Percentiles rank a stretch among this genome's conserved stretches.
Conservation (phyloP, 2,888 invertebrate genomes). For the Coenonympha glycerion region DNA sequence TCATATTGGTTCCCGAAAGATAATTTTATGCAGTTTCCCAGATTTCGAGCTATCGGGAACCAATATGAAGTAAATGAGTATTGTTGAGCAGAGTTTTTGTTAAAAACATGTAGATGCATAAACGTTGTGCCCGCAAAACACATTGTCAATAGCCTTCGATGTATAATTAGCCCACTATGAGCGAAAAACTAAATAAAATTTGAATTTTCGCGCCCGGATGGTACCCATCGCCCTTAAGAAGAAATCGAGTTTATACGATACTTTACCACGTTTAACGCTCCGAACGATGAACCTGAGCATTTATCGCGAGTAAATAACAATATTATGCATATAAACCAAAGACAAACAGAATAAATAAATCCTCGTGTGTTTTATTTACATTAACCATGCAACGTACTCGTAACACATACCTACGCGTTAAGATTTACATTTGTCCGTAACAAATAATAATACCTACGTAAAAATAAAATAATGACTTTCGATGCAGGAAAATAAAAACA, state of each 20-base stretch:
- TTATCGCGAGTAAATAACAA: slow-evolving; percentile 37
- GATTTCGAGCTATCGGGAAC: no score
- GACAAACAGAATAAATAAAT: slow-evolving; percentile 32
- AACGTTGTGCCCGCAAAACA: no score
- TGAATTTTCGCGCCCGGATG: no score
- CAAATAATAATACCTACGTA: slow-evolving; percentile 29
- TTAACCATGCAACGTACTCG: slow-evolving; percentile 42
- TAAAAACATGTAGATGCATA: no score
- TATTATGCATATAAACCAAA: slow-evolving; percentile 44
- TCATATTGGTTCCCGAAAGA: no score
- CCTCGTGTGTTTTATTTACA: slow-evolving; percentile 36
- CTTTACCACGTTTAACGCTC: slow-evolving; percentile 28
- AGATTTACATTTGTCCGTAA: slow-evolving; percentile 37
- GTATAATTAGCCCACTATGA: no score
- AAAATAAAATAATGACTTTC: neutral
- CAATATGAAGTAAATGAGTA: no score
- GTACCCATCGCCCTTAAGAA: no score
- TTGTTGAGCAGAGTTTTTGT: no score
- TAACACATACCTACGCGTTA: slow-evolving; percentile 27
- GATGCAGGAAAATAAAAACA: slow-evolving; percentile 24
- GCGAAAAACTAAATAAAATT: no score
- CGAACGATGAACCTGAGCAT: slow-evolving; percentile 17
- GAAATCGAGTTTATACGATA: slow-evolving; percentile 19
- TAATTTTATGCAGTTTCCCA: no score
- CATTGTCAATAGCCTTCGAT: no score